These are phyloP conservation scores for Palaemon carinicauda DNA, from an alignment of 1,140 invertebrate species.

Conservation along the genomic window DNA sequence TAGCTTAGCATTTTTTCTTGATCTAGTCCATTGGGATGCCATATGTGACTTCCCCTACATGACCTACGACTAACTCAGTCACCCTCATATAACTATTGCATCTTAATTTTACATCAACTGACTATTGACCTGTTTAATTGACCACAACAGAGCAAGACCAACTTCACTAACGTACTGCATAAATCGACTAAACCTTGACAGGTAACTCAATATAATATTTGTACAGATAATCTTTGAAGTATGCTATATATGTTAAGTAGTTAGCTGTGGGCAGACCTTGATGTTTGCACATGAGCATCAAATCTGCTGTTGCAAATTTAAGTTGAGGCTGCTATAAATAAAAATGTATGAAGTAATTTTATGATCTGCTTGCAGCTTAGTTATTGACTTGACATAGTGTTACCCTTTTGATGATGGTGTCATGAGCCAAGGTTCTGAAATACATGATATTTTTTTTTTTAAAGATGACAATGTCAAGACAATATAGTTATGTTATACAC, in stretches of 20 bases:
- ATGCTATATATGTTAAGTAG: constrained; percentile 26
- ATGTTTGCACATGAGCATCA: not conserved
- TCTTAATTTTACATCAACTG: not conserved
- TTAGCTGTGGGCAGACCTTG: constrained; percentile 31
- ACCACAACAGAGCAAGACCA: constrained; percentile 38
- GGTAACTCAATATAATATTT: constrained; percentile 33
- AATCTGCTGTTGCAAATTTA: no score
- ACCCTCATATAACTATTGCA: not conserved
- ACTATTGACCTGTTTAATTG: constrained; percentile 43
- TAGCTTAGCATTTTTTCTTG: not conserved
- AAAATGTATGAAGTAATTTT: not conserved
- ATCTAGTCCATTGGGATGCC: constrained; percentile 36
- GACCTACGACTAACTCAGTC: constrained; percentile 33
- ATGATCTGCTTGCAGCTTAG: constrained; percentile 44
- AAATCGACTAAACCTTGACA: constrained; percentile 38
- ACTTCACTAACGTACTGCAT: constrained; percentile 34
- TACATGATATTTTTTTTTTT: not conserved
- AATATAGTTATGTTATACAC: not conserved
- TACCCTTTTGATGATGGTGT: not conserved
- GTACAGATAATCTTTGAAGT: not conserved
- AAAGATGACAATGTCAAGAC: no score
- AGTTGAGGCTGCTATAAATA: no score
- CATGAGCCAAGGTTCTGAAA: constrained; percentile 44
- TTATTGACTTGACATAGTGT: not conserved
- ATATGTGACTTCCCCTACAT: not conserved